These are phyloP conservation scores for Uria lomvia DNA, from an alignment of 2,113 vertebrate genomes.

Conservation along the genomic window DNA sequence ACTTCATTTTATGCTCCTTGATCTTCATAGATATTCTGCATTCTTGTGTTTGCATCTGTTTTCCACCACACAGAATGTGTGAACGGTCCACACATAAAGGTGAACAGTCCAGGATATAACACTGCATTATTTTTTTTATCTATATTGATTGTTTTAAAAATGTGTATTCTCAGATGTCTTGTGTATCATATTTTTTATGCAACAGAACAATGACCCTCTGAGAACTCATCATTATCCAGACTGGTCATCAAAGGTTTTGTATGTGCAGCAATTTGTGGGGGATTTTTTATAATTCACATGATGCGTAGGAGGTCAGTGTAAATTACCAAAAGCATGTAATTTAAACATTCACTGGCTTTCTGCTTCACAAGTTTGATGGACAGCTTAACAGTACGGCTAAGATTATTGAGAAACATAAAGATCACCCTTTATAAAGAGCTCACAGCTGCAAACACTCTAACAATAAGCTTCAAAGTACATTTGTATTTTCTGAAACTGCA, in stretches of 20 bases:
- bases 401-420: background rate
- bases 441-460: background rate
- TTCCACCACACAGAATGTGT: background rate
- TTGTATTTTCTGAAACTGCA: background rate
- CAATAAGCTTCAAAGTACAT: background rate
- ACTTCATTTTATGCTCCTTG: background rate
- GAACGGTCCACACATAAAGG: too few relatives aligned
- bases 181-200: background rate
- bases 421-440: background rate
- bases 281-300: background rate
- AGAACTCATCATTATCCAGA: background rate
- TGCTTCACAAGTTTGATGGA: background rate
- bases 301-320: background rate
- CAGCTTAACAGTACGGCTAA: background rate
- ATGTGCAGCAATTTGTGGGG: background rate
- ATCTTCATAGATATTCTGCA: background rate
- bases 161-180: background rate
- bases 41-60: background rate
- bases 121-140: background rate
- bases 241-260: background rate
- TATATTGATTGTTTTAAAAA: background rate
- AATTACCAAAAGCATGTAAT: background rate
- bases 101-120: background rate
- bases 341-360: slow-evolving; percentile 9
- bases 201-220: background rate